Evolutionary conservation across 2,888 invertebrate species (phyloP).

Genomic region (Mantis religiosa): DNA sequence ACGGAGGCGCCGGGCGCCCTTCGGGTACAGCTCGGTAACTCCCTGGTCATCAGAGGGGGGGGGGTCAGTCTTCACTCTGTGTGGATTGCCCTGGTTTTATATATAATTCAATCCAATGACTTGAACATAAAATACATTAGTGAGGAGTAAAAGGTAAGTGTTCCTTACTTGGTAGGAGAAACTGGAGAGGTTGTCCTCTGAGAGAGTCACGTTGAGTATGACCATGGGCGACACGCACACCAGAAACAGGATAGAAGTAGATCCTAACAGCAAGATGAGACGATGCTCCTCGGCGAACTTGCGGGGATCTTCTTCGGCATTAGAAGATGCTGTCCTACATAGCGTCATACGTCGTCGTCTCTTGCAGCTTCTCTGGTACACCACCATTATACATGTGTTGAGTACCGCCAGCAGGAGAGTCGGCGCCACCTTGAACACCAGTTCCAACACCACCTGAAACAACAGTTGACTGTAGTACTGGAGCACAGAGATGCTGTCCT

Average conservation of each 20-base stretch:
- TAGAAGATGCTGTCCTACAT: slow-evolving; percentile 52
- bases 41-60: too few species aligned
- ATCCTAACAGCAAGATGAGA: slow-evolving; percentile 60
- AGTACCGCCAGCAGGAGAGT: slow-evolving; percentile 61
- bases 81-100: too few species aligned
- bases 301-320: slow-evolving; percentile 56
- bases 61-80: too few species aligned
- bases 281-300: slow-evolving; percentile 66
- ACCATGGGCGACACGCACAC: slow-evolving; percentile 69
- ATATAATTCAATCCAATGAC: too few species aligned
- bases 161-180: slow-evolving; percentile 55
- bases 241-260: slow-evolving; percentile 63
- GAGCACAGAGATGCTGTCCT: slow-evolving; percentile 51
- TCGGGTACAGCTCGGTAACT: too few species aligned
- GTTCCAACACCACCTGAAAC: slow-evolving; percentile 48
- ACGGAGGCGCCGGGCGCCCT: too few species aligned
- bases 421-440: slow-evolving; percentile 64
- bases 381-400: slow-evolving; percentile 62
- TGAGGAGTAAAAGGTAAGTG: too few species aligned
- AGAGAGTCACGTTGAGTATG: slow-evolving; percentile 63
- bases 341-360: slow-evolving; percentile 61
- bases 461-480: too few species aligned
- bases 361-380: slow-evolving; percentile 61
- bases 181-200: slow-evolving; percentile 56
- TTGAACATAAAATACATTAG: too few species aligned